Conservation (phyloP, 35 echinoderm and acorn worm species). For the Eucidaris tribuloides region DNA sequence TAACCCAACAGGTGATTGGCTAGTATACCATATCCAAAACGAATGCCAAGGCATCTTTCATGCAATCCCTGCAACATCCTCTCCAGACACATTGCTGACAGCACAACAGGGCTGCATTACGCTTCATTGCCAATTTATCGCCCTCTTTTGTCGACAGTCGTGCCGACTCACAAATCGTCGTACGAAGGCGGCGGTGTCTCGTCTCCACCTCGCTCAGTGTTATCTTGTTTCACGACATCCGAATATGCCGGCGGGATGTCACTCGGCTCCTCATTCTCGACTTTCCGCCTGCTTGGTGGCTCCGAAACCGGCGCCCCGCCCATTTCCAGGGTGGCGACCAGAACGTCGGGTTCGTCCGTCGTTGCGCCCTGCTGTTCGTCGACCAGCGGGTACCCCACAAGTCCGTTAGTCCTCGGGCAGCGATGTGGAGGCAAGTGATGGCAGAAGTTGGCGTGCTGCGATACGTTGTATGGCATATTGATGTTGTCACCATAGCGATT, state of each 20-base stretch:
- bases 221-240: constrained; percentile 34
- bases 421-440: constrained; percentile 57
- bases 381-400: constrained; percentile 41
- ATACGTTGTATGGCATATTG: constrained; percentile 38
- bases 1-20: too few species aligned
- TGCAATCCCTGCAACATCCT: too few species aligned
- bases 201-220: not conserved
- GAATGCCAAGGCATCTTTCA: too few species aligned
- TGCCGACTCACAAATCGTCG: constrained; percentile 44
- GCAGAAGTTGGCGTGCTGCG: constrained; percentile 57
- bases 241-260: constrained; percentile 43
- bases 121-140: too few species aligned
- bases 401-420: constrained; percentile 38
- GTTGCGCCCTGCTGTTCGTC: not conserved
- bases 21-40: too few species aligned
- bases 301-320: not conserved
- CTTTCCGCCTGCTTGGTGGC: not conserved
- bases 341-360: not conserved
- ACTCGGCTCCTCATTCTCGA: not conserved
- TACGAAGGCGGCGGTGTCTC: constrained; percentile 61
- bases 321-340: constrained; percentile 5
- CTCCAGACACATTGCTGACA: too few species aligned
- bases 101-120: too few species aligned
- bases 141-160: too few species aligned
- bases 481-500: constrained; percentile 1